Evolutionary conservation across 2,797 vertebrate genomes (phyloP).

Genomic region (Leptodactylus fallax): DNA sequence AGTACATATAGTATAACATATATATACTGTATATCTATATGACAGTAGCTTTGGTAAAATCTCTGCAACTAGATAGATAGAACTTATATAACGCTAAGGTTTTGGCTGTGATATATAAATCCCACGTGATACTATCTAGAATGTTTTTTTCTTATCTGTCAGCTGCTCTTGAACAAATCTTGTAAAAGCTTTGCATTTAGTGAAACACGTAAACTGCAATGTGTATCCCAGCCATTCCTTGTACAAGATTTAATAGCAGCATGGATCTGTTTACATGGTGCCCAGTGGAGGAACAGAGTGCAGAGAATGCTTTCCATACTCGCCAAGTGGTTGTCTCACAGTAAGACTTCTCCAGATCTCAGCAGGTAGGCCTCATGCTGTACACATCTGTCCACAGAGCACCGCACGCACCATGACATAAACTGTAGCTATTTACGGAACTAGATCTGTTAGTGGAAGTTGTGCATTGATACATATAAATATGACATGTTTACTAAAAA

Average conservation of each 20-base stretch:
- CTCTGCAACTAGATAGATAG: too few species aligned
- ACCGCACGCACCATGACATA: conserved; percentile 66
- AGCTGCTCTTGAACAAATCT: not conserved
- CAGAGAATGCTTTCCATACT: not conserved
- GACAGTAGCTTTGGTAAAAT: too few species aligned
- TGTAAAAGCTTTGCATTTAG: conserved; percentile 22
- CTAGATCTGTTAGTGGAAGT: conserved; percentile 25
- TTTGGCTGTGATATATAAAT: not conserved
- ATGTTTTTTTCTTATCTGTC: conserved; percentile 13
- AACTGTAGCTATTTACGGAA: not conserved
- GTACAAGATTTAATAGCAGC: not conserved
- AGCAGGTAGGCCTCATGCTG: conserved; percentile 81
- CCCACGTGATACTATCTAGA: conserved; percentile 7
- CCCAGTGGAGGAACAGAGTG: not conserved
- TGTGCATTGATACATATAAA: not conserved
- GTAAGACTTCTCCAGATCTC: conserved; percentile 75
- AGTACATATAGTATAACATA: too few species aligned
- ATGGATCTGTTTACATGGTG: conserved; percentile 16
- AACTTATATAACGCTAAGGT: not conserved
- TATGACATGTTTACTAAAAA: conserved; percentile 4
- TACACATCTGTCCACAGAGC: conserved; percentile 77
- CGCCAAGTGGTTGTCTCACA: conserved; percentile 8
- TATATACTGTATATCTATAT: too few species aligned
- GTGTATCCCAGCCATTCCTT: conserved; percentile 29
- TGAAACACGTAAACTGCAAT: conserved; percentile 18